A percentile compares a stretch with the other conserved stretches of the same genome.
Conservation (phyloP, 2,113 vertebrate species). For the Chloebia gouldiae region DNA sequence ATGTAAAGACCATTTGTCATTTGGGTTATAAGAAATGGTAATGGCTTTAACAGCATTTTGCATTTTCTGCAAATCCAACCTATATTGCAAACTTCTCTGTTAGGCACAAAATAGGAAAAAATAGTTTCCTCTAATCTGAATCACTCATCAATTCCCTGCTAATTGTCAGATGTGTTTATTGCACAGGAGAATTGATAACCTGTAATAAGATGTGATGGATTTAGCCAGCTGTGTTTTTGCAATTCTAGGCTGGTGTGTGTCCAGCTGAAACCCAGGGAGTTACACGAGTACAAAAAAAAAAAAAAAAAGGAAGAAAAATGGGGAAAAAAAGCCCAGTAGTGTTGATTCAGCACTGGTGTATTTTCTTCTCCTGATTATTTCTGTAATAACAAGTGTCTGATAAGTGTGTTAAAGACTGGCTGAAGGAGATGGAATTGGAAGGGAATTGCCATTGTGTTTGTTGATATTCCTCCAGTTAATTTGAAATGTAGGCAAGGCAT, state of each 20-base stretch:
- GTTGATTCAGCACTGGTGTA: constrained; percentile 50
- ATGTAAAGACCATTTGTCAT: constrained; percentile 64
- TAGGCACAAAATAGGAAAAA: neutral
- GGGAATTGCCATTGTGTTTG: neutral
- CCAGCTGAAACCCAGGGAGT: constrained; percentile 39
- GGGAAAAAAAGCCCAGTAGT: neutral
- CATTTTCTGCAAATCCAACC: neutral
- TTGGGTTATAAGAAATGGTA: constrained; percentile 30
- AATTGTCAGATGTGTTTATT: constrained; percentile 63
- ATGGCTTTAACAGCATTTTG: constrained; percentile 44
- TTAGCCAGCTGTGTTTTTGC: constrained; percentile 43
- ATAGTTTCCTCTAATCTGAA: neutral
- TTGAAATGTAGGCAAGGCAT: constrained; percentile 14
- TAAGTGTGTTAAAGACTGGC: constrained; percentile 44
- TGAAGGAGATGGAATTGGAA: constrained; percentile 28
- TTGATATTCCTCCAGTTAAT: constrained; percentile 14
- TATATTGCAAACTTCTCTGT: neutral
- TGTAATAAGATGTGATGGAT: constrained; percentile 32
- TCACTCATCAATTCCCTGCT: constrained; percentile 21
- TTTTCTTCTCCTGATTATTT: constrained; percentile 48
- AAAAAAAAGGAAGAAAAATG: neutral
- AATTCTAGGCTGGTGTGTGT: constrained; percentile 29
- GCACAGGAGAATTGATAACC: constrained; percentile 43
- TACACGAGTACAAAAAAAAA: neutral
- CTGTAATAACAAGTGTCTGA: constrained; percentile 44